Percentiles rank a stretch among this genome's conserved stretches.
phyloP scores from a whole-genome alignment of 2,888 invertebrate species.

The Morpho deidamia region DNA sequence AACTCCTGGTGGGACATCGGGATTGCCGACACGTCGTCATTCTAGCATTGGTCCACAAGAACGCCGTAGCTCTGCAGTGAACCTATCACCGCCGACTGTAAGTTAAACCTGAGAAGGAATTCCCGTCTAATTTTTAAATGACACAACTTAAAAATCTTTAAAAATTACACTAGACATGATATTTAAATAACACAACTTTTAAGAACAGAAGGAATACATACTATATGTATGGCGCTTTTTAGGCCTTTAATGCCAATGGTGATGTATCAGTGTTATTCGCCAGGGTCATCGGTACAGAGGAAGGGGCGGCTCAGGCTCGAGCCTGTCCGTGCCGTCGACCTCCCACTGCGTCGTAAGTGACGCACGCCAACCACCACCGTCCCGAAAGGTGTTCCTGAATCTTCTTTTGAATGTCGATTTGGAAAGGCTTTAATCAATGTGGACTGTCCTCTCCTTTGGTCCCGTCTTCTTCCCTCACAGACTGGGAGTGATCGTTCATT shows the following conservation, averaged over 20 bases:
- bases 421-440: conserved; percentile 63
- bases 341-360: conserved; percentile 83
- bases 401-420: conserved; percentile 57
- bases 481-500: conserved; percentile 62
- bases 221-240: background rate
- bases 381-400: conserved; percentile 52
- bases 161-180: background rate
- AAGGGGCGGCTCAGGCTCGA: conserved; percentile 86
- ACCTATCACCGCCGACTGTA: conserved; percentile 94
- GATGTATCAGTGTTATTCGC: conserved; percentile 61
- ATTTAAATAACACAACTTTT: conserved; percentile 1
- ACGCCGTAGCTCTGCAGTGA: conserved; percentile 88
- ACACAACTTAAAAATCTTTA: too few species aligned
- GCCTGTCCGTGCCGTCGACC: conserved; percentile 89
- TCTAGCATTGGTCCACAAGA: conserved; percentile 95
- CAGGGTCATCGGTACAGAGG: conserved; percentile 82
- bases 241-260: conserved; percentile 33
- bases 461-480: conserved; percentile 56
- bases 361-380: conserved; percentile 48
- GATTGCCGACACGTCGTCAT: conserved; percentile 91
- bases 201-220: background rate
- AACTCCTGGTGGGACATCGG: conserved; percentile 84
- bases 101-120: conserved; percentile 46
- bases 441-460: conserved; percentile 58
- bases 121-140: too few species aligned